Base-by-base conservation (phyloP, 2,888 invertebrate species). In the Ecliptopera silaceata region DNA sequence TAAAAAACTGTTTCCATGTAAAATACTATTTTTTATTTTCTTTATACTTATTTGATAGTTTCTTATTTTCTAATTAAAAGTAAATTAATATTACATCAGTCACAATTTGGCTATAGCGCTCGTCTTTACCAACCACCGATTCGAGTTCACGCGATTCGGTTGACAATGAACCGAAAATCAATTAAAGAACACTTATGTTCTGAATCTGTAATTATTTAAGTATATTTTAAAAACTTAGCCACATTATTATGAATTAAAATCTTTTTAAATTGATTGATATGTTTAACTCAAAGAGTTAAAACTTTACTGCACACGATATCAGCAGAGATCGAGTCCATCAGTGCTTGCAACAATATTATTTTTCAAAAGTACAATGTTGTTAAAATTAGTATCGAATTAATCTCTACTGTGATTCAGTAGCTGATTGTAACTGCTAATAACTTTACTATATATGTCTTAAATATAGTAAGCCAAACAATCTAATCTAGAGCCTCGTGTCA, bases 21-120 rank as follows among this genome's bases (percentile, higher is more conserved):
- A 71, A 71, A 70, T 69, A 66, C 56, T 65, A 70, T 32, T 26
- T 45, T 71, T 69, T 71, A 69, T 66, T 70, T 50, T 46, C 57
- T 58, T 49, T 47, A 22, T 69, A 67, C 50, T 61, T 66, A 36
- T 36, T 36, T 36, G 10, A 36, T 64, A 66, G 26, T 26, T 49
- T 62, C 59, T 64, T 68, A 59, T 52, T 46, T 61, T 55, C 60
- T 53, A 70, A 67, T 66, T 52, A 70, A 70, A 68, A 61, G 51
- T 56, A 77, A 64, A 64, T 72, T 80, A 82, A 70, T 53, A 59
- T 75, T 87, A 86, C 69, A 75, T 86, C 86, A 87, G 86, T 87
- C 86, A 80, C 79, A 72, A 72, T 82, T 82, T 76, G 76, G 78
- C 72, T 65, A 66, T 38, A 61, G 50, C 41, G 42, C 20, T 47